These are phyloP conservation scores for Epicampocera succincta DNA, from an alignment of 2,888 invertebrate genomes.

Conservation along the genomic window DNA sequence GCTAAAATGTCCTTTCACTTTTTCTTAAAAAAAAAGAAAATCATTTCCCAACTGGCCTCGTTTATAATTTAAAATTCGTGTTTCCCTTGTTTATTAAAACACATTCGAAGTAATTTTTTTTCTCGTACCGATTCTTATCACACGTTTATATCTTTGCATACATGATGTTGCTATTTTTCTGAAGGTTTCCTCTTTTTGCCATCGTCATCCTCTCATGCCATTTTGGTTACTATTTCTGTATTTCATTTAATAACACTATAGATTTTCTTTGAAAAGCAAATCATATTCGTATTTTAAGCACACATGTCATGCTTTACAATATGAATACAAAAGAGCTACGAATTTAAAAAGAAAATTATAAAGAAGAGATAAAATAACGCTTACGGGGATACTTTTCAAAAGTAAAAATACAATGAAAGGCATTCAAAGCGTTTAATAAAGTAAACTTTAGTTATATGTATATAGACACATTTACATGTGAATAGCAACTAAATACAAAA, in stretches of 20 bases:
- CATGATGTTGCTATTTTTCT: constrained; percentile 50
- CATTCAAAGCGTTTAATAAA: too few relatives aligned
- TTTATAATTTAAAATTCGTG: constrained; percentile 35
- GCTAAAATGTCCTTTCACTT: too few relatives aligned
- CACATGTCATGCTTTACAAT: constrained; percentile 2
- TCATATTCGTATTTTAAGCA: constrained; percentile 13
- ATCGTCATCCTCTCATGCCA: constrained; percentile 17
- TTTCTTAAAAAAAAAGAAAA: too few relatives aligned
- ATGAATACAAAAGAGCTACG: constrained; percentile 13
- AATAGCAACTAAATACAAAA: too few relatives aligned
- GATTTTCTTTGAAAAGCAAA: constrained; percentile 35
- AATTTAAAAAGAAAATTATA: constrained; percentile 19
- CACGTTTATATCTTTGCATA: constrained; percentile 57
- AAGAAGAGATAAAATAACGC: constrained; percentile 1
- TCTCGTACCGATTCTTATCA: constrained; percentile 43
- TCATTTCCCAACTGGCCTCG: neutral
- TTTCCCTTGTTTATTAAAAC: constrained; percentile 39
- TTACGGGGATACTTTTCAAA: constrained; percentile 5
- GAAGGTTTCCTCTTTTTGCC: constrained; percentile 40
- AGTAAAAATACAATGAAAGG: neutral
- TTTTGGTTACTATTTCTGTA: constrained; percentile 10
- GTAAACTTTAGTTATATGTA: too few relatives aligned
- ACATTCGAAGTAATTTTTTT: constrained; percentile 36
- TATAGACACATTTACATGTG: too few relatives aligned
- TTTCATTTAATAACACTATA: constrained; percentile 44